Percentiles rank a stretch among this genome's conserved stretches.
These are phyloP conservation scores for Siniperca scherzeri DNA, from an alignment of 2,797 vertebrate species.

Conservation along the genomic window DNA sequence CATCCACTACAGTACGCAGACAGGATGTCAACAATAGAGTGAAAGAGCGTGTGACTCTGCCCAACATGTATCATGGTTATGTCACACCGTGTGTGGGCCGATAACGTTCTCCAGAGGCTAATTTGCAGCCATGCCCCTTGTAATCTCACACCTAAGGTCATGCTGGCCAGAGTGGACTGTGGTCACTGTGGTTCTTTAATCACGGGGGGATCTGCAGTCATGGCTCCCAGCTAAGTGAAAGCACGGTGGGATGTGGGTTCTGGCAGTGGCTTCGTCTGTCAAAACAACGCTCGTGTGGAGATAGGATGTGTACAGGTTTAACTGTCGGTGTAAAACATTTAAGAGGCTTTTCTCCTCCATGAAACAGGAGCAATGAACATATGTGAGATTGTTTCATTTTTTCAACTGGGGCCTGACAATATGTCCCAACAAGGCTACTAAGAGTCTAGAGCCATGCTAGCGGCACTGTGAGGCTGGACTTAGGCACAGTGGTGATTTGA, in stretches of 20 bases:
- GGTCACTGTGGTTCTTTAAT: constrained; percentile 64
- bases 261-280: constrained; percentile 39
- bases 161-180: constrained; percentile 42
- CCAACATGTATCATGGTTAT: constrained; percentile 27
- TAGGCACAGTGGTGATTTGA: no score
- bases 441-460: neutral
- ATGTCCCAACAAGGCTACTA: neutral
- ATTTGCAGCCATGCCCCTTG: constrained; percentile 35
- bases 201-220: constrained; percentile 50
- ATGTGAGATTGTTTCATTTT: neutral
- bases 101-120: constrained; percentile 51
- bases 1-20: constrained; percentile 32
- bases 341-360: constrained; percentile 8
- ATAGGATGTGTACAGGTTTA: constrained; percentile 37
- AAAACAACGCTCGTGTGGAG: constrained; percentile 38
- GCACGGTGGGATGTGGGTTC: constrained; percentile 61
- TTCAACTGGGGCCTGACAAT: neutral
- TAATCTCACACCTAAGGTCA: constrained; percentile 52
- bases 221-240: constrained; percentile 46
- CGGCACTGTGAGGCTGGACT: neutral
- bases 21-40: constrained; percentile 57
- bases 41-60: constrained; percentile 41
- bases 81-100: constrained; percentile 54
- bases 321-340: constrained; percentile 12
- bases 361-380: neutral